A percentile compares a stretch with the other conserved stretches of the same genome.
Conservation (phyloP, 2,797 vertebrate genomes). For the Sebastes taczanowskii region DNA sequence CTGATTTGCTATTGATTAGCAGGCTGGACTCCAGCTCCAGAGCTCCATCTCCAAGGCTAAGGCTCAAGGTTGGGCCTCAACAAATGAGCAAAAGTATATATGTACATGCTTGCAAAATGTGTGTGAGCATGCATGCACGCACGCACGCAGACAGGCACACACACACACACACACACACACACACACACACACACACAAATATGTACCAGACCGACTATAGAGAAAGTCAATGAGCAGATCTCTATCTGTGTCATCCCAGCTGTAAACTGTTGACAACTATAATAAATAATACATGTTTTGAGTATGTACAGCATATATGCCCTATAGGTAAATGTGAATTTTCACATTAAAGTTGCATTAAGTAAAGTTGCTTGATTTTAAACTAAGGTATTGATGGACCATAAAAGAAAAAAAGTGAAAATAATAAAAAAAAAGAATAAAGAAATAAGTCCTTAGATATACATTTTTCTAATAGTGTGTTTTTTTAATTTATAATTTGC, state of each 20-base stretch:
- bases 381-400: not conserved
- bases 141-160: not conserved
- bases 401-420: not conserved
- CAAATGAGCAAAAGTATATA: slow-evolving; percentile 9
- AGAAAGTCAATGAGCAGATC: not conserved
- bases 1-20: slow-evolving; percentile 78
- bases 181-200: not conserved
- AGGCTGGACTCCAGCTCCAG: slow-evolving; percentile 28
- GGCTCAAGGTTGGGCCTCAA: slow-evolving; percentile 64
- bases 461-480: not conserved
- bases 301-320: not conserved
- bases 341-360: not conserved
- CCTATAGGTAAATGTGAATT: not conserved
- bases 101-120: not conserved
- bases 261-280: not conserved
- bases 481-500: no score
- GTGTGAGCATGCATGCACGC: not conserved
- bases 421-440: not conserved
- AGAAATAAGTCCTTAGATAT: not conserved
- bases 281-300: not conserved
- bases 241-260: not conserved
- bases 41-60: slow-evolving; percentile 49
- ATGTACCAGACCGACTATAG: not conserved
- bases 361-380: not conserved
- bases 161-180: not conserved